Conservation (phyloP, 2,888 invertebrate genomes). For the Strigamia crassipes region DNA sequence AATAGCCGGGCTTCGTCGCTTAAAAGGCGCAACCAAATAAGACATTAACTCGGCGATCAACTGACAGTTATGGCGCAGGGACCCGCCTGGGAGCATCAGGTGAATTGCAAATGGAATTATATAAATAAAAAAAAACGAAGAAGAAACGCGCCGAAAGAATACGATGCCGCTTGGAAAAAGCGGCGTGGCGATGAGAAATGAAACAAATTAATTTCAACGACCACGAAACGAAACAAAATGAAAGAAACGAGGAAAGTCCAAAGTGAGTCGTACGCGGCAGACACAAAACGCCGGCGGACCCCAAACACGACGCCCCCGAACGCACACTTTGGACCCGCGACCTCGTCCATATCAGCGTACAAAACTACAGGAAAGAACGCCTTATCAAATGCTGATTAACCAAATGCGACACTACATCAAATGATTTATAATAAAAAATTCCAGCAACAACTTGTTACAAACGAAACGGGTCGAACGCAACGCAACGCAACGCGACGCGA, state of each 20-base stretch:
- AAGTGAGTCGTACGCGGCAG: conserved; percentile 23
- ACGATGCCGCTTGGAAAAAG: neutral
- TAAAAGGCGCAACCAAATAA: conserved; percentile 39
- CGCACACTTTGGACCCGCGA: conserved; percentile 40
- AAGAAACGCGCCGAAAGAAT: conserved; percentile 15
- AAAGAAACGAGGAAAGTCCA: neutral
- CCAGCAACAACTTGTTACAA: neutral
- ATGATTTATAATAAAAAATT: conserved; percentile 4
- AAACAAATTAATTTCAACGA: neutral
- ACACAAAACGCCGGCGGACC: conserved; percentile 42
- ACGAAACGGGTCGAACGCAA: neutral
- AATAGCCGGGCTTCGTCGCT: neutral
- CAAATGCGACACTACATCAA: conserved; percentile 33
- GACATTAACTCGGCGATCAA: conserved; percentile 44
- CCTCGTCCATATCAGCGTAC: conserved; percentile 37
- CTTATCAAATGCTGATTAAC: conserved; percentile 40
- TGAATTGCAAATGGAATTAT: conserved; percentile 5
- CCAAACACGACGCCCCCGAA: conserved; percentile 40
- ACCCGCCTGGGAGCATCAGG: conserved; percentile 42
- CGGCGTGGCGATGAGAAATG: neutral
- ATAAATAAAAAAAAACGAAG: neutral
- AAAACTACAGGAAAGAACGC: conserved; percentile 28
- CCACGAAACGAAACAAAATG: neutral
- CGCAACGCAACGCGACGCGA: neutral
- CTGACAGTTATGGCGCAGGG: conserved; percentile 46